Conservation (phyloP, 2,797 vertebrate species). For the Alcedo atthis region DNA sequence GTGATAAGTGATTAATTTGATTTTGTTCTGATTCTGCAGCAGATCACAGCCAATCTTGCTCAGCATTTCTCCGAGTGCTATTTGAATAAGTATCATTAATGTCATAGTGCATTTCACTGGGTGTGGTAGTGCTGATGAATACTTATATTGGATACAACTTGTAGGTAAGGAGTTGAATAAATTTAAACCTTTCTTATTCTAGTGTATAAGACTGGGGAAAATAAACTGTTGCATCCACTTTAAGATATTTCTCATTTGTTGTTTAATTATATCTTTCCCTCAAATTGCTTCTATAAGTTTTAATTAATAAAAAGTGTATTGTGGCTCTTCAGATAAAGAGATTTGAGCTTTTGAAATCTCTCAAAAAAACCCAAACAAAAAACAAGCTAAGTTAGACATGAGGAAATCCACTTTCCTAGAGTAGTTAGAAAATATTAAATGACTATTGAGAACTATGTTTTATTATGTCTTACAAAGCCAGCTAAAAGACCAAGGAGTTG, state of each 20-base stretch:
- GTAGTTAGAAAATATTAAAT: neutral
- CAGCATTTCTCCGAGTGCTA: neutral
- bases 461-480: neutral
- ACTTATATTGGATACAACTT: neutral
- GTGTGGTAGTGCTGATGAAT: neutral
- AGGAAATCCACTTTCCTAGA: neutral
- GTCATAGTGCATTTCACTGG: neutral
- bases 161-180: neutral
- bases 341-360: neutral
- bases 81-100: neutral
- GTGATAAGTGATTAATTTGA: neutral
- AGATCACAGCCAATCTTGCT: neutral
- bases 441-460: neutral
- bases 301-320: neutral
- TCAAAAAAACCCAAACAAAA: neutral
- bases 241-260: neutral
- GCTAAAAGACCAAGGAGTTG: neutral
- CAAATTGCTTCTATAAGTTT: neutral
- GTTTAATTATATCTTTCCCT: neutral
- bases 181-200: neutral
- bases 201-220: neutral
- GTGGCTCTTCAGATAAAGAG: neutral
- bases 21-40: neutral
- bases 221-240: neutral
- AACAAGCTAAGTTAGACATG: rapidly evolving